These are phyloP conservation scores for Amphipyra tragopoginis DNA, from an alignment of 2,888 invertebrate species.

Conservation along the genomic window DNA sequence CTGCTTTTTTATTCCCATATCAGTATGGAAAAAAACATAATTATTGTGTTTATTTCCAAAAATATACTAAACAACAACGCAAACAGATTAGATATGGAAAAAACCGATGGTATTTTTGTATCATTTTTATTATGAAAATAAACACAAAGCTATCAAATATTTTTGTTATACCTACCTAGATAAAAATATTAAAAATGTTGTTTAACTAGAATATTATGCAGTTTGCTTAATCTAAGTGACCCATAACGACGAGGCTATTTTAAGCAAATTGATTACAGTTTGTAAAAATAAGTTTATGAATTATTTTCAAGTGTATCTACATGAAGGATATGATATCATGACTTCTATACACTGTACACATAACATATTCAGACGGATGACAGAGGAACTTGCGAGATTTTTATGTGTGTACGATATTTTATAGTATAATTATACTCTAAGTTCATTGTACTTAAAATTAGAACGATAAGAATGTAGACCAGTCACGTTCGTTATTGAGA, in stretches of 20 bases:
- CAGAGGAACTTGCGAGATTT: neutral
- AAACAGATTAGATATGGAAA: conserved; percentile 3
- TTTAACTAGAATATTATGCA: neutral
- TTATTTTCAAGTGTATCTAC: neutral
- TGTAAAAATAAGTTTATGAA: neutral
- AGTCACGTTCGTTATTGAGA: conserved; percentile 36
- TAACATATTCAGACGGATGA: neutral
- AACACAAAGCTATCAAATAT: conserved; percentile 14
- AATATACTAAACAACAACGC: conserved; percentile 15
- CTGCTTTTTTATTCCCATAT: neutral
- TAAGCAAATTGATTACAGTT: neutral
- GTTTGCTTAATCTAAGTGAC: neutral
- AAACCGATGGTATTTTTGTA: conserved; percentile 20
- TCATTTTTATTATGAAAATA: conserved; percentile 13
- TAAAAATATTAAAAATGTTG: no score
- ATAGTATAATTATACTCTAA: conserved; percentile 16
- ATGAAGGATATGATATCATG: no score
- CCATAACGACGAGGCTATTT: conserved; percentile 8
- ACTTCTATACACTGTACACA: neutral
- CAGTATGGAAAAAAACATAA: conserved; percentile 3
- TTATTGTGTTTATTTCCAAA: conserved; percentile 1
- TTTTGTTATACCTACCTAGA: neutral
- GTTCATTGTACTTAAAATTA: conserved; percentile 34
- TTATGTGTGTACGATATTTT: conserved; percentile 4
- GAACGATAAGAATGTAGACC: conserved; percentile 25